A percentile compares a stretch with the other conserved stretches of the same genome.
These are phyloP conservation scores for Coranthus polyacanthus DNA, from an alignment of 2,797 vertebrate species.

Conservation along the genomic window DNA sequence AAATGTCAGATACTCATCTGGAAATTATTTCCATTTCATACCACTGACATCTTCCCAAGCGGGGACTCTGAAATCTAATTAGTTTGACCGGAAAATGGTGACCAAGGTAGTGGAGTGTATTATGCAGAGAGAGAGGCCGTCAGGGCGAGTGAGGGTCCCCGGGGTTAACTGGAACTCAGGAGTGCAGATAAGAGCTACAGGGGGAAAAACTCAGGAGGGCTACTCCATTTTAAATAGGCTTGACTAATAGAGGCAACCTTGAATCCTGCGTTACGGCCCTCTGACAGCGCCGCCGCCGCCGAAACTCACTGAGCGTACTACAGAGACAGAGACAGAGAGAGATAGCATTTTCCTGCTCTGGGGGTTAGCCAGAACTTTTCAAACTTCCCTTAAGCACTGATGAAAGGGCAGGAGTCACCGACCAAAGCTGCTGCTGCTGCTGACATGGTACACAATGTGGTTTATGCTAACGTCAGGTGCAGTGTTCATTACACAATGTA, in stretches of 20 bases:
- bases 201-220: constrained; percentile 59
- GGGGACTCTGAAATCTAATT: constrained; percentile 82
- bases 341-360: constrained; percentile 25
- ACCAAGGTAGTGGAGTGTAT: constrained; percentile 74
- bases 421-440: too few relatives aligned
- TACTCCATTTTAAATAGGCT: constrained; percentile 69
- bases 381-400: constrained; percentile 53
- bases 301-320: constrained; percentile 8
- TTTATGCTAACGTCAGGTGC: too few relatives aligned
- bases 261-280: constrained; percentile 51
- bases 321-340: too few relatives aligned
- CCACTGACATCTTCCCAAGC: constrained; percentile 76
- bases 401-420: too few relatives aligned
- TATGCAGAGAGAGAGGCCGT: constrained; percentile 67
- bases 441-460: too few relatives aligned
- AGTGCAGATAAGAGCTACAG: constrained; percentile 77
- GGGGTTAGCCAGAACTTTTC: constrained; percentile 53
- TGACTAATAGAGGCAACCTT: constrained; percentile 68
- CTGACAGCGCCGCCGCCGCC: constrained; percentile 37
- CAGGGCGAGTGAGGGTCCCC: constrained; percentile 59
- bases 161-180: constrained; percentile 81
- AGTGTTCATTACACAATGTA: too few relatives aligned
- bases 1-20: constrained; percentile 86
- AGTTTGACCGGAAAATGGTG: constrained; percentile 75
- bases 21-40: constrained; percentile 86